These are phyloP conservation scores for Euthynnus affinis DNA, from an alignment of 2,797 vertebrate genomes.

Conservation along the genomic window DNA sequence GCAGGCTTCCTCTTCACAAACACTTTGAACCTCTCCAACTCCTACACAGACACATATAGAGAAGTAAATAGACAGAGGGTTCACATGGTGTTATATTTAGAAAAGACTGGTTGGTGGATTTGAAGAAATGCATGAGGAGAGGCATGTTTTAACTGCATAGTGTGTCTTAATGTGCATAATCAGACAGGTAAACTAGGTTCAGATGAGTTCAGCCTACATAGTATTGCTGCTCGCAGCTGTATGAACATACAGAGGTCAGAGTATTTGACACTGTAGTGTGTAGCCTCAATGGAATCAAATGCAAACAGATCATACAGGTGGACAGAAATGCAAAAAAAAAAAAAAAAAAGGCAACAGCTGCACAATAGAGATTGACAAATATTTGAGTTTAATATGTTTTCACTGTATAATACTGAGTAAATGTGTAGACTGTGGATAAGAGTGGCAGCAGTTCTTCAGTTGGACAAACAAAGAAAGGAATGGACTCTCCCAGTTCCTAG, in stretches of 20 bases:
- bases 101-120: conserved; percentile 6
- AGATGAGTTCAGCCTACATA: neutral
- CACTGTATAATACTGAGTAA: too few relatives aligned
- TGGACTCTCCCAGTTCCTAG: neutral
- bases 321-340: too few relatives aligned
- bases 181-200: neutral
- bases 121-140: neutral
- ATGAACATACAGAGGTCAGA: neutral
- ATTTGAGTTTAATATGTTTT: too few relatives aligned
- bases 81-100: neutral
- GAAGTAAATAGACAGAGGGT: neutral
- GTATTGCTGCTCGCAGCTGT: neutral
- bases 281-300: too few relatives aligned
- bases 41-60: conserved; percentile 67
- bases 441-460: neutral
- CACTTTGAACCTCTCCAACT: conserved; percentile 88
- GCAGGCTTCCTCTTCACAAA: conserved; percentile 88
- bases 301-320: too few relatives aligned
- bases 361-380: too few relatives aligned
- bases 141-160: neutral
- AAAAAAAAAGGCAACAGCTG: too few relatives aligned
- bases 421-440: too few relatives aligned
- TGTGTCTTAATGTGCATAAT: neutral
- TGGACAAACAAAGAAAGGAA: neutral
- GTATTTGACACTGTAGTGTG: neutral